Evolutionary conservation across 2,888 invertebrate species (phyloP).

Genomic region (Agrotis exclamationis): DNA sequence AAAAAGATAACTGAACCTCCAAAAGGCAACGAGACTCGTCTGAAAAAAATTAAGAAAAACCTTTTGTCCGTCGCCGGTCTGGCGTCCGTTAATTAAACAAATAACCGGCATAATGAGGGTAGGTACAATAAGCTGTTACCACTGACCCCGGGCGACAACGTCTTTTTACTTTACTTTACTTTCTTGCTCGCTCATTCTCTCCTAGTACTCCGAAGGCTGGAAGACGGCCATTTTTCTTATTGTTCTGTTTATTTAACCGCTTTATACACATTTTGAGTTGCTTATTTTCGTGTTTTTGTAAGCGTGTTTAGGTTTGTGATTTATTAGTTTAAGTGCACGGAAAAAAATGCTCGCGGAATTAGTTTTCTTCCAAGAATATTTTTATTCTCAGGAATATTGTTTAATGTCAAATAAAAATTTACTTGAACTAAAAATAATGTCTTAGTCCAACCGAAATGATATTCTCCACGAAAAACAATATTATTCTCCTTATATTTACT

Average conservation of each 20-base stretch:
- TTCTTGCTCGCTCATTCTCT: slow-evolving; percentile 47
- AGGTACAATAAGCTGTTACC: slow-evolving; percentile 70
- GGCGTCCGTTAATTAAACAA: slow-evolving; percentile 78
- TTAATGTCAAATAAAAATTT: too few relatives aligned
- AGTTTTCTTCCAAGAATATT: too few relatives aligned
- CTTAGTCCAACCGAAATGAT: too few relatives aligned
- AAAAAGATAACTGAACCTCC: slow-evolving; percentile 27
- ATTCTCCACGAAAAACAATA: too few relatives aligned
- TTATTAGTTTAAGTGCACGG: slow-evolving; percentile 48
- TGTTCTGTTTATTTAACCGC: slow-evolving; percentile 52
- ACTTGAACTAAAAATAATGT: too few relatives aligned
- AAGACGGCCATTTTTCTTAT: slow-evolving; percentile 39
- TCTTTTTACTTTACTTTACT: slow-evolving; percentile 59
- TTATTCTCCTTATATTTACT: too few relatives aligned
- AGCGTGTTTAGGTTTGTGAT: slow-evolving; percentile 35
- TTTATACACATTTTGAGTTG: slow-evolving; percentile 41
- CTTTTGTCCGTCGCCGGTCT: slow-evolving; percentile 73
- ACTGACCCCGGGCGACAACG: slow-evolving; percentile 57
- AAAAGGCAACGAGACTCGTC: slow-evolving; percentile 36
- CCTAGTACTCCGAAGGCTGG: slow-evolving; percentile 27
- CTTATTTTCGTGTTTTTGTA: slow-evolving; percentile 41
- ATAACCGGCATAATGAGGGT: slow-evolving; percentile 77
- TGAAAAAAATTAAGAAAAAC: slow-evolving; percentile 65
- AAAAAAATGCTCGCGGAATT: too few relatives aligned
- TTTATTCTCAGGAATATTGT: too few relatives aligned